Evolutionary conservation across 2,113 vertebrate genomes (phyloP).

Genomic region (Podarcis muralis): DNA sequence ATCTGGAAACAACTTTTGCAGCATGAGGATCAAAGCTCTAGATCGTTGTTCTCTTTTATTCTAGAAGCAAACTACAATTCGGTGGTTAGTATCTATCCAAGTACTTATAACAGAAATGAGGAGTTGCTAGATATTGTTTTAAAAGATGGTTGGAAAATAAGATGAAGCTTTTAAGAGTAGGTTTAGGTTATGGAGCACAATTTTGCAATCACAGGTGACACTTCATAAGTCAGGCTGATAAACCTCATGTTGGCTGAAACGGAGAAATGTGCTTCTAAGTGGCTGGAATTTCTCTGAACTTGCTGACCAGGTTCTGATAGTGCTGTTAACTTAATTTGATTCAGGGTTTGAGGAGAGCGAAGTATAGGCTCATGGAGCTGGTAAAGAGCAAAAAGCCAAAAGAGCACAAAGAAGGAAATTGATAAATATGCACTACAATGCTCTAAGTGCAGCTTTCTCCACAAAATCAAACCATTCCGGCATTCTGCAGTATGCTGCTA

Average conservation of each 20-base stretch:
- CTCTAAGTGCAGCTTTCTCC: slow-evolving; percentile 6
- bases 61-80: slow-evolving; percentile 57
- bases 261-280: slow-evolving; percentile 58
- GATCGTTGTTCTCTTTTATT: slow-evolving; percentile 52
- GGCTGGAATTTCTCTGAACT: slow-evolving; percentile 48
- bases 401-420: slow-evolving; percentile 27
- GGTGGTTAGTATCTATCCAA: slow-evolving; percentile 57
- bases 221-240: slow-evolving; percentile 58
- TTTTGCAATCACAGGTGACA: slow-evolving; percentile 68
- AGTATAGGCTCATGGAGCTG: slow-evolving; percentile 43
- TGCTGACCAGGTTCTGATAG: slow-evolving; percentile 46
- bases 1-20: slow-evolving; percentile 61
- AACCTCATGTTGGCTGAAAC: slow-evolving; percentile 59
- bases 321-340: slow-evolving; percentile 50
- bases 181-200: slow-evolving; percentile 62
- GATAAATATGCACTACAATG: not conserved
- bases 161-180: slow-evolving; percentile 62
- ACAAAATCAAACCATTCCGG: not conserved
- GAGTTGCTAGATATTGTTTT: slow-evolving; percentile 62
- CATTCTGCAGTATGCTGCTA: slow-evolving; percentile 25
- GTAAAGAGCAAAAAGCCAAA: slow-evolving; percentile 42
- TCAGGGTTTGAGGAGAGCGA: slow-evolving; percentile 54
- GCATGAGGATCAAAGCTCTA: slow-evolving; percentile 58
- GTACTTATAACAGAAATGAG: slow-evolving; percentile 29
- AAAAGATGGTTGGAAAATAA: slow-evolving; percentile 59